Percentiles rank a stretch among this genome's conserved stretches.
These are phyloP conservation scores for Drosophila pachea DNA, from an alignment of 1,140 invertebrate species.

Conservation along the genomic window DNA sequence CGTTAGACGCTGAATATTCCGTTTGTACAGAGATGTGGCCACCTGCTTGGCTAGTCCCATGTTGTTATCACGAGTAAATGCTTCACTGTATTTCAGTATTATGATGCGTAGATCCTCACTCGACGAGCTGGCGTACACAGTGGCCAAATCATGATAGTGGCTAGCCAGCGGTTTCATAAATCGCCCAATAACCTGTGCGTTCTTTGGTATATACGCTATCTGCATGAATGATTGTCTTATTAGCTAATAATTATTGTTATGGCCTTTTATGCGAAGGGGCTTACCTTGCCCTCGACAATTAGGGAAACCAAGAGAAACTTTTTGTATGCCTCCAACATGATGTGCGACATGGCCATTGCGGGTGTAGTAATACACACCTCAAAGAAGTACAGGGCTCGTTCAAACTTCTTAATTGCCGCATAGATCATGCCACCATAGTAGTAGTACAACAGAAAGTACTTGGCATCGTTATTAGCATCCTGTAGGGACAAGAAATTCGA, in stretches of 20 bases:
- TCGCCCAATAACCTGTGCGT: constrained; percentile 92
- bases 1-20: constrained; percentile 97
- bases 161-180: constrained; percentile 95
- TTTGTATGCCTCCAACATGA: constrained; percentile 98
- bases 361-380: constrained; percentile 96
- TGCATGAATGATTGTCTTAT: constrained; percentile 68
- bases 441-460: constrained; percentile 96
- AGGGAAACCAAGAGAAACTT: constrained; percentile 96
- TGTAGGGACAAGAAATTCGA: constrained; percentile 48
- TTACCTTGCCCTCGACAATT: constrained; percentile 92
- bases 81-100: constrained; percentile 89
- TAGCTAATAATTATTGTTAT: neutral
- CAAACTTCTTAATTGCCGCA: constrained; percentile 94
- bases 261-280: constrained; percentile 12
- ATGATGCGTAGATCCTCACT: constrained; percentile 85
- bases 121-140: constrained; percentile 88
- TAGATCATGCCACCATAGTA: constrained; percentile 99
- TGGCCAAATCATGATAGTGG: constrained; percentile 94
- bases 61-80: constrained; percentile 91
- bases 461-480: constrained; percentile 90
- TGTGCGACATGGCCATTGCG: constrained; percentile 94
- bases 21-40: constrained; percentile 93
- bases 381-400: constrained; percentile 95
- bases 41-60: constrained; percentile 90
- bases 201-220: constrained; percentile 90